Evolutionary conservation across 2,888 invertebrate genomes (phyloP).

Genomic region (Catocala sponsa): DNA sequence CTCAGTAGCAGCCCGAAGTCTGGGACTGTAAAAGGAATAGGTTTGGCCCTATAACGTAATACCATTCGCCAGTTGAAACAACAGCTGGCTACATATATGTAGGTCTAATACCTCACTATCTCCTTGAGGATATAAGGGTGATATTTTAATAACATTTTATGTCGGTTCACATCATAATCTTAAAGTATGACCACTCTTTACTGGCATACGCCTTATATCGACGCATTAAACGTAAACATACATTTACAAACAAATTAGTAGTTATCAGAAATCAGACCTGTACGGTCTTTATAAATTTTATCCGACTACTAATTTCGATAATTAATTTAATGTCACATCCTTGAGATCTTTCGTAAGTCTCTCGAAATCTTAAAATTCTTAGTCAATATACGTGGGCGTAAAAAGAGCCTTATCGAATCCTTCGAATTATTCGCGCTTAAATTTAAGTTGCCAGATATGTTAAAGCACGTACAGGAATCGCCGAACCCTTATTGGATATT

Average conservation of each 20-base stretch:
- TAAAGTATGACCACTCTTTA: no score
- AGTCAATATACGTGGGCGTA: slow-evolving; percentile 11
- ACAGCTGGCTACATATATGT: no score
- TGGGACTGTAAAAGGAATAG: no score
- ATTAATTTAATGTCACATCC: slow-evolving; percentile 8
- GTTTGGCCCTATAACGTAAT: no score
- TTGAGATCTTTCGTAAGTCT: slow-evolving; percentile 1
- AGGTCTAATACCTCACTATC: no score
- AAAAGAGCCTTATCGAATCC: slow-evolving; percentile 34
- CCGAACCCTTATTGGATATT: not conserved
- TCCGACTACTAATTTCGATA: not conserved
- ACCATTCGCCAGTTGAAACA: no score
- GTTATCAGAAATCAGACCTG: no score
- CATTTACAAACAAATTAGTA: slow-evolving; percentile 2
- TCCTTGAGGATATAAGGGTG: no score
- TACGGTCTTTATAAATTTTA: slow-evolving; percentile 2
- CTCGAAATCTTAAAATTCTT: slow-evolving; percentile 1
- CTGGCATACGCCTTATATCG: no score
- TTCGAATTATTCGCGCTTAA: slow-evolving; percentile 22
- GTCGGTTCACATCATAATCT: no score
- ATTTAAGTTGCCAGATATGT: slow-evolving; percentile 29
- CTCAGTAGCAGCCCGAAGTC: no score
- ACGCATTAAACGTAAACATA: not conserved
- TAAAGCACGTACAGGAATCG: slow-evolving; percentile 33
- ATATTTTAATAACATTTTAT: no score